phyloP scores from a whole-genome alignment of 2,113 vertebrate species.

The Xiphorhynchus elegans region DNA sequence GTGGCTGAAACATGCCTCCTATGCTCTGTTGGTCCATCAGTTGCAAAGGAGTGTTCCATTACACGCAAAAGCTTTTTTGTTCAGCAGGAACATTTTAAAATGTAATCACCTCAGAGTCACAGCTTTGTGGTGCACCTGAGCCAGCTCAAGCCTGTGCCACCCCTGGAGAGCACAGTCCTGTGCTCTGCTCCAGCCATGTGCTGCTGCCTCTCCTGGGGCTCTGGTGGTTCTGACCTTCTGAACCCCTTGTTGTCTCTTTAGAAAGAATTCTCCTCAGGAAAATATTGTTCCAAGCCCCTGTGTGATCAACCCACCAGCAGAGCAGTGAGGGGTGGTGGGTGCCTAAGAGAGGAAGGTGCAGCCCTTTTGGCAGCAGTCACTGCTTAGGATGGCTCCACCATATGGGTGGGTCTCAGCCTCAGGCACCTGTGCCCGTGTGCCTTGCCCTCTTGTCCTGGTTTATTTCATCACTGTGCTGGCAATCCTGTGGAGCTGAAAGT shows the following conservation, averaged over 20 bases:
- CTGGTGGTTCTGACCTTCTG: not conserved
- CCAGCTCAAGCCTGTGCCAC: not conserved
- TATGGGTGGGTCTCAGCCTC: not conserved
- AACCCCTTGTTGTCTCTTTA: not conserved
- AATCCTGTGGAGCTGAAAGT: not conserved
- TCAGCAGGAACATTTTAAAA: not conserved
- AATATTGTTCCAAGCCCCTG: not conserved
- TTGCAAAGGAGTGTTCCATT: not conserved
- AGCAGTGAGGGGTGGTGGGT: not conserved
- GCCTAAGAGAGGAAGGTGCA: not conserved
- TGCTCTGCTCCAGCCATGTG: not conserved
- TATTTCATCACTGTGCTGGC: not conserved
- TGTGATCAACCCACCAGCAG: not conserved
- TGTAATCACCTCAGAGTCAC: not conserved
- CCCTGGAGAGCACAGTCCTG: not conserved
- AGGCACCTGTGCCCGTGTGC: fast-evolving
- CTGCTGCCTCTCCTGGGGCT: not conserved
- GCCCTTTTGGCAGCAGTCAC: not conserved
- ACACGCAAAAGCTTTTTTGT: constrained; percentile 1
- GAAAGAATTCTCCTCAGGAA: not conserved
- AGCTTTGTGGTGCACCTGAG: not conserved
- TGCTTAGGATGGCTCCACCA: not conserved
- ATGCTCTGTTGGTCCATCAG: not conserved
- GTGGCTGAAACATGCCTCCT: not conserved
- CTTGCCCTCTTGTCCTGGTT: fast-evolving